Conservation (phyloP, 2,888 invertebrate genomes). For the Neoascia interrupta region DNA sequence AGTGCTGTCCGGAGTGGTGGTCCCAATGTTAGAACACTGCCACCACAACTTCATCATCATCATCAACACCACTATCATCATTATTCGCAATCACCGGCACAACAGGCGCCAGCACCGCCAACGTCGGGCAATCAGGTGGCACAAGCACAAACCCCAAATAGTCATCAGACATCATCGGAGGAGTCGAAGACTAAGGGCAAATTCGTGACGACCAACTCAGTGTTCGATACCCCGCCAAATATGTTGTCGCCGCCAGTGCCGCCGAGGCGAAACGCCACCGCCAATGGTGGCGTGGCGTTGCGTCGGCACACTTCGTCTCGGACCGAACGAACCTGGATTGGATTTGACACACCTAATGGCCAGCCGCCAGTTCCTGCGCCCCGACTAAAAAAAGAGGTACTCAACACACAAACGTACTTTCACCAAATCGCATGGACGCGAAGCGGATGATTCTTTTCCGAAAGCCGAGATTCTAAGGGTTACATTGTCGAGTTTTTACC, state of each 20-base stretch:
- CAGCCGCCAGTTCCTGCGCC: slow-evolving; percentile 76
- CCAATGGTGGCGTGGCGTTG: slow-evolving; percentile 65
- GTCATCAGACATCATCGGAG: slow-evolving; percentile 20
- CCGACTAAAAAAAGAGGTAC: slow-evolving; percentile 78
- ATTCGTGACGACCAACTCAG: slow-evolving; percentile 74
- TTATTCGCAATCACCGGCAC: slow-evolving; percentile 58
- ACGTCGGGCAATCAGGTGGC: slow-evolving; percentile 70
- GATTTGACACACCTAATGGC: slow-evolving; percentile 71
- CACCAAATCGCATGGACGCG: slow-evolving; percentile 64
- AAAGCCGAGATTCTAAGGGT: slow-evolving; percentile 28
- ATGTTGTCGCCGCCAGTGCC: slow-evolving; percentile 79
- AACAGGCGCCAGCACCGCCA: slow-evolving; percentile 71
- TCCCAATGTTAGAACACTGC: slow-evolving; percentile 46
- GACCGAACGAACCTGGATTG: slow-evolving; percentile 75
- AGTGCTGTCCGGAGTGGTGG: slow-evolving; percentile 57
- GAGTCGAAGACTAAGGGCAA: slow-evolving; percentile 30
- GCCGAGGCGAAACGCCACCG: slow-evolving; percentile 73
- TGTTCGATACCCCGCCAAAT: slow-evolving; percentile 78
- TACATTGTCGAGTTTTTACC: slow-evolving; percentile 63
- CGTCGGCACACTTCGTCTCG: slow-evolving; percentile 75
- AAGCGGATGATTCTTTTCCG: slow-evolving; percentile 41
- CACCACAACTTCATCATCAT: slow-evolving; percentile 69
- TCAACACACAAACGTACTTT: slow-evolving; percentile 57
- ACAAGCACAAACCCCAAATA: slow-evolving; percentile 52
- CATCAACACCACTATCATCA: slow-evolving; percentile 57